phyloP scores from a whole-genome alignment of 2,888 invertebrate genomes.

The Meteorus colon region DNA sequence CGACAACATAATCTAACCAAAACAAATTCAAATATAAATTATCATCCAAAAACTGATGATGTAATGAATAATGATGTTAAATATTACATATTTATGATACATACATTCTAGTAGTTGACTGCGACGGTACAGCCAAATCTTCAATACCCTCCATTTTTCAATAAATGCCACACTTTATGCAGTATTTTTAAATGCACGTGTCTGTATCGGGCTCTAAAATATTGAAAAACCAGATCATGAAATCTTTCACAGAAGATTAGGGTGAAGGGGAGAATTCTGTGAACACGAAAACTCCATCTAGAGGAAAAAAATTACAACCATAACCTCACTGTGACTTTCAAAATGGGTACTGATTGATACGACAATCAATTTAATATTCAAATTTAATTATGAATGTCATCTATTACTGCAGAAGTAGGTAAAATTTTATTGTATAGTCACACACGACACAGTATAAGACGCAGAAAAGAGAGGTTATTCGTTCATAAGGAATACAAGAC shows the following conservation, averaged over 20 bases:
- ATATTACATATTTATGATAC: constrained; percentile 12
- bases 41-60: background rate
- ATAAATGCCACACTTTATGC: background rate
- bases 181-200: background rate
- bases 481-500: too few species aligned
- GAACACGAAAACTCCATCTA: background rate
- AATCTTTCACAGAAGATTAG: background rate
- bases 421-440: too few species aligned
- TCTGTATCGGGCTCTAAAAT: background rate
- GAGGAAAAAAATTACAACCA: background rate
- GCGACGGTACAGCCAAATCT: constrained; percentile 38
- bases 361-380: too few species aligned
- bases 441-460: too few species aligned
- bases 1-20: constrained; percentile 88
- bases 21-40: constrained; percentile 46
- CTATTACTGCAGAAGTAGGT: background rate
- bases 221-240: background rate
- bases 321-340: background rate
- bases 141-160: constrained; percentile 48
- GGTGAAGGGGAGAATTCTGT: background rate
- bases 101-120: constrained; percentile 47
- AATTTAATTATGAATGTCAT: background rate
- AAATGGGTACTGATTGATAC: background rate
- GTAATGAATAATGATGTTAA: background rate
- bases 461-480: too few species aligned